Base-by-base conservation (phyloP, 2,797 vertebrate species). In the Phrynocephalus vlangalii region DNA sequence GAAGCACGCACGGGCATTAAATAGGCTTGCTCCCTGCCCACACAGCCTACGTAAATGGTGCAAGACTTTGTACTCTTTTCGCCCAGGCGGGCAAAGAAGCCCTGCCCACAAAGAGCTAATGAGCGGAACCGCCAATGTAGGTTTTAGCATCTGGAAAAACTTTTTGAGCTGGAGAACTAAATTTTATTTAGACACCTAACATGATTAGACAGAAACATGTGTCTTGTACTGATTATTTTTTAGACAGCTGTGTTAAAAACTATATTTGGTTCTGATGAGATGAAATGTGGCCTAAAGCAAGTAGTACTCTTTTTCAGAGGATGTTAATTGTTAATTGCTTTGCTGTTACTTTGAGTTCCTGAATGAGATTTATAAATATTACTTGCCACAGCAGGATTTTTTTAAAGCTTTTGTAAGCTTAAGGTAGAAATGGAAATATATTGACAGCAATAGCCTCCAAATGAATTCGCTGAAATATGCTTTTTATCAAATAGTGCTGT, bases 301-400 rank as follows among this genome's bases (percentile, higher is more conserved):
- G 56, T 72, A 52, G 24, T 72, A n/a, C 44, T 67, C 73, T 81
- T 75, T 6, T 16, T 38, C 44, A 79, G 44, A 26, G 80, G 50
- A n/a, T 73, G 52, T 48, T 84, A 68, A 85, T 75, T 50, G 30
- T 80, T 84, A 80, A 80, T 79, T 84, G n/a, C 77, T 81, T 86
- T 81, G 52, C 30, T 81, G 13, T 81, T 86, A n/a, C 52, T 79
- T 63, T 66, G 38, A 20, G 9, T 6, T 15, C 6, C 75, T 88
- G 60, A 60, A 38, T 8, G 22, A 67, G 50, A 50, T 67, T 81
- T 38, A 68, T 80, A 84, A 88, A 79, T 76, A 81, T 75, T 85
- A 70, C 78, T 85, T 26, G 28, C n/a, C 78, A 75, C 84, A 38
- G 11, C 63, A 76, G 78, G 56, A 38, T 52, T 81, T 68, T 38